Evolutionary conservation across 1,140 invertebrate genomes (phyloP).

Genomic region (Aphidius gifuensis): DNA sequence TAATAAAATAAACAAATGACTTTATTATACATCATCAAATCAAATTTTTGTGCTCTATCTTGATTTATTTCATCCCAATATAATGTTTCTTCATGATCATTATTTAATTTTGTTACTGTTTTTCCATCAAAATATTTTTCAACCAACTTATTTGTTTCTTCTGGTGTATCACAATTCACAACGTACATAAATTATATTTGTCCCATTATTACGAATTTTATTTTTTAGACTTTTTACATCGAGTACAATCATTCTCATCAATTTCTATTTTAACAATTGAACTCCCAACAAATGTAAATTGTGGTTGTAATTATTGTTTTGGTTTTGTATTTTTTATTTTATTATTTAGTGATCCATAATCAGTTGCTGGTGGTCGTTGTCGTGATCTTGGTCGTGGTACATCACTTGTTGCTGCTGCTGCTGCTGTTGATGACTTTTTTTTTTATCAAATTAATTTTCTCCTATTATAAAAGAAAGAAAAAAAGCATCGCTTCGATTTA

Average conservation of each 20-base stretch:
- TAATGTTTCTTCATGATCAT: conserved; percentile 57
- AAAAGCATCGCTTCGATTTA: no score
- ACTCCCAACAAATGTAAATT: conserved; percentile 58
- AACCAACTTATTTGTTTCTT: conserved; percentile 55
- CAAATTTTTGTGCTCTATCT: conserved; percentile 60
- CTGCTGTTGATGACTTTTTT: no score
- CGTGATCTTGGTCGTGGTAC: no score
- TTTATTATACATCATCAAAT: conserved; percentile 56
- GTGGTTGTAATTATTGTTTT: conserved; percentile 30
- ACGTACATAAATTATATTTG: conserved; percentile 58
- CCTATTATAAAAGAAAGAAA: no score
- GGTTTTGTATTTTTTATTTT: conserved; percentile 32
- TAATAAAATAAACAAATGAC: conserved; percentile 12
- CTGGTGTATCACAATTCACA: conserved; percentile 53
- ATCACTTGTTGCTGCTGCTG: no score
- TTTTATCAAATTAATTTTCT: no score
- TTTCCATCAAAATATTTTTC: conserved; percentile 44
- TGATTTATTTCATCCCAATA: conserved; percentile 66
- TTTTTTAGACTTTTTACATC: conserved; percentile 68
- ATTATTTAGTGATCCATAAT: conserved; percentile 38
- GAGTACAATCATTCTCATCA: conserved; percentile 55
- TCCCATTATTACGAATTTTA: conserved; percentile 57
- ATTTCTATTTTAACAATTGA: conserved; percentile 65
- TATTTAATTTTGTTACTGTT: conserved; percentile 43
- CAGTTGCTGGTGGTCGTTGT: conserved; percentile 34